Conservation (phyloP, 2,888 invertebrate genomes). For the Melikaiella ostensackeni region DNA sequence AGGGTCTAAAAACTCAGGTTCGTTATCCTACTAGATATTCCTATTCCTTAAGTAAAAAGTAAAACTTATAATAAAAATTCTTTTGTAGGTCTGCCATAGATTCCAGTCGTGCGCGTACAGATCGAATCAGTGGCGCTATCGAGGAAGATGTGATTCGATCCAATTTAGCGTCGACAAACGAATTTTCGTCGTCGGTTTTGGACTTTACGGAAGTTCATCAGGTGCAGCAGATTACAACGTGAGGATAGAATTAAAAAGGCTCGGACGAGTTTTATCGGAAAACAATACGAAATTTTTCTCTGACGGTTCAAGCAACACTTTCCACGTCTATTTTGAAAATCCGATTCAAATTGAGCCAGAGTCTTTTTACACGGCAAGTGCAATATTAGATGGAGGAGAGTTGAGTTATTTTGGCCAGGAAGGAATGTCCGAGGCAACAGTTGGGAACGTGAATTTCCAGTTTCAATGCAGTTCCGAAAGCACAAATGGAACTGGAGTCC, state of each 20-base stretch:
- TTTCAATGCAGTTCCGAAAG: conserved; percentile 98
- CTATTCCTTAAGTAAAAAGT: background rate
- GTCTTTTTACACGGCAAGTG: conserved; percentile 96
- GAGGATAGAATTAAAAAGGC: conserved; percentile 94
- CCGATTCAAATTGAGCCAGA: conserved; percentile 95
- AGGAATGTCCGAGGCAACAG: conserved; percentile 95
- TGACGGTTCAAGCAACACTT: conserved; percentile 97
- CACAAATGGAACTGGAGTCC: conserved; percentile 98
- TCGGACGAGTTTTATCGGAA: conserved; percentile 92
- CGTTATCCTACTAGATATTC: background rate
- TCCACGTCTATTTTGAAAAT: conserved; percentile 92
- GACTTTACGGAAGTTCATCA: conserved; percentile 96
- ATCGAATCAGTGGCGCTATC: conserved; percentile 98
- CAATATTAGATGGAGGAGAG: conserved; percentile 94
- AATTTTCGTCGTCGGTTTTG: conserved; percentile 97
- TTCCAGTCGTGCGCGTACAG: conserved; percentile 98
- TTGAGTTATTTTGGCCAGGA: conserved; percentile 98
- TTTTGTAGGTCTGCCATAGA: conserved; percentile 90
- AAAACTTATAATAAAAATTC: background rate
- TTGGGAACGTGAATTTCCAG: conserved; percentile 96
- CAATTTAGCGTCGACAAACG: conserved; percentile 97
- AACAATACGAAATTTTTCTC: conserved; percentile 96
- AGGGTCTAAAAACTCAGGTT: conserved; percentile 93
- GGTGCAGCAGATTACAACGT: conserved; percentile 97
- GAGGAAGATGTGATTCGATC: conserved; percentile 97